Evolutionary conservation across 2,888 invertebrate species (phyloP), one percentile per base, ranked within the genome.

Genomic region (Drosophila dives): DNA sequence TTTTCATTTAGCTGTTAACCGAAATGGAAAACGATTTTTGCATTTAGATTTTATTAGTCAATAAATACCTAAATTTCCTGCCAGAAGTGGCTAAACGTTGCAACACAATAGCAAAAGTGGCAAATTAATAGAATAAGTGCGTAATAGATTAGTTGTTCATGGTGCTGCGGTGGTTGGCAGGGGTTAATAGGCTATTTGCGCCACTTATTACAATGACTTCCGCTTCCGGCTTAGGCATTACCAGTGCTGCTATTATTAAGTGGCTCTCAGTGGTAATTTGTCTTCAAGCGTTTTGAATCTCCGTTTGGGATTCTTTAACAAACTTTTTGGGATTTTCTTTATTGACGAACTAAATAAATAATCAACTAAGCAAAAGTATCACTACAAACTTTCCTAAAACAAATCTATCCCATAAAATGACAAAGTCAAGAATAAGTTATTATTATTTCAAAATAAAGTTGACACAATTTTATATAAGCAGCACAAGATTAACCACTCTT

Each of bases 171-270:
- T 38, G n/a, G 38, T 15, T 42, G 32, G 4, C 12, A 15, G 15
- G 26, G 32, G 33, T 29, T 64, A 69, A 55, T 59, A 61, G 66
- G 32, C 77, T 54, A 64, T 62, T 59, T 40, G 49, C 32, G 72
- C 50, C 72, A 72, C 83, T 83, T 74, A 90, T 85, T 85, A 83
- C 72, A 66, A 77, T 64, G 71, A 88, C 83, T 86, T 90, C 90
- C 85, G 85, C 53, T 64, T 69, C 40, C 56, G 56, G 54, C 49
- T 50, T 45, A 23, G 29, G 12, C 64, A 62, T 20, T 55, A 63
- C 32, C 55, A 58, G 59, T 78, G 86, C 75, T 77, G 78, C 68
- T 83, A 81, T 81, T 81, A 89, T 90, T 90, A 89, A 89, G 87
- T 85, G 78, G 64, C 33, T 64, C 62, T 77, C 59, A 65, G 48